Percentiles rank a stretch among this genome's conserved stretches.
These are phyloP conservation scores for Drosophila hawaiiensis DNA, from an alignment of 2,888 invertebrate species.

Conservation along the genomic window DNA sequence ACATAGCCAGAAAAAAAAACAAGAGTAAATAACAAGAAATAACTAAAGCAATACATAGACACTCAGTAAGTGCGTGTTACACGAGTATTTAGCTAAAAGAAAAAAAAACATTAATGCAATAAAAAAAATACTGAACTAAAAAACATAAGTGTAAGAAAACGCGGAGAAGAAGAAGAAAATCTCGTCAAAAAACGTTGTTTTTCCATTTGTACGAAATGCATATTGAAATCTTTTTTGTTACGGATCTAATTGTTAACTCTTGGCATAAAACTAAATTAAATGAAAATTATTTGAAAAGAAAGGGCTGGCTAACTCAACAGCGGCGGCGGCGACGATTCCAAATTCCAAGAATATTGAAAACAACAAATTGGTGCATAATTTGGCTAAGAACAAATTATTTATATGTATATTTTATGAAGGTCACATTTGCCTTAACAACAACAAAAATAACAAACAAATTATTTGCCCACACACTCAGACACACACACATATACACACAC, in stretches of 20 bases:
- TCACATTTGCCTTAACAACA: conserved; percentile 62
- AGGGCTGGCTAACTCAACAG: conserved; percentile 11
- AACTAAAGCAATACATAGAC: conserved; percentile 79
- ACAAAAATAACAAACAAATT: conserved; percentile 28
- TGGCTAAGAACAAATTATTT: conserved; percentile 47
- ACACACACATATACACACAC: conserved; percentile 21
- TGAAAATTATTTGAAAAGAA: conserved; percentile 17
- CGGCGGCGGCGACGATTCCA: conserved; percentile 18
- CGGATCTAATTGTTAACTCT: conserved; percentile 61
- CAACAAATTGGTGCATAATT: conserved; percentile 40
- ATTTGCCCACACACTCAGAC: conserved; percentile 51
- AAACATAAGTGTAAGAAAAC: conserved; percentile 34
- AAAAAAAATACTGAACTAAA: conserved; percentile 53
- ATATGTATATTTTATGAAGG: conserved; percentile 39
- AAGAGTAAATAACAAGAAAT: conserved; percentile 41
- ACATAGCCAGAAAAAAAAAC: conserved; percentile 53
- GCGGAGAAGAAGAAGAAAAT: conserved; percentile 15
- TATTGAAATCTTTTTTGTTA: conserved; percentile 47
- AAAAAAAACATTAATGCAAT: conserved; percentile 34
- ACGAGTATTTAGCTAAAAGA: conserved; percentile 69
- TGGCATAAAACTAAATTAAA: conserved; percentile 41
- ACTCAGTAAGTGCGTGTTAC: conserved; percentile 76
- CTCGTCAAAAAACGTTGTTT: conserved; percentile 18
- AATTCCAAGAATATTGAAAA: conserved; percentile 20
- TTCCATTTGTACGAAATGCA: conserved; percentile 20